These are phyloP conservation scores for Cataglyphis livida DNA, from an alignment of 2,888 invertebrate species.

Conservation along the genomic window DNA sequence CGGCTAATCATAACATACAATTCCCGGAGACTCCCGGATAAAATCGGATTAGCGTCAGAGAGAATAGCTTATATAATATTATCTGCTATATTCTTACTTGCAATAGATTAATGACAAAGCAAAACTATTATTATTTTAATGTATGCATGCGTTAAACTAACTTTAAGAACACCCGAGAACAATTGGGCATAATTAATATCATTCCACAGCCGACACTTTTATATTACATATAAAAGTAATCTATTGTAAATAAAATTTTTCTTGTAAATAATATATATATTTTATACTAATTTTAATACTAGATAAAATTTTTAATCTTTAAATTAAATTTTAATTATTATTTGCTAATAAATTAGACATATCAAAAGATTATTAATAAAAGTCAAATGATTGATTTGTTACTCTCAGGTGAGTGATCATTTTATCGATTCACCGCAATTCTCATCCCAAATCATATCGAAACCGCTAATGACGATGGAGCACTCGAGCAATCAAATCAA, in stretches of 20 bases:
- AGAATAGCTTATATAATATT: conserved; percentile 2
- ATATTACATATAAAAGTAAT: neutral
- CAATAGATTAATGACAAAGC: conserved; percentile 1
- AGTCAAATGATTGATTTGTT: neutral
- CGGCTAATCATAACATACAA: neutral
- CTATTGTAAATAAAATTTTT: conserved; percentile 7
- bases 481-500: conserved; percentile 41
- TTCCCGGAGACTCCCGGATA: neutral
- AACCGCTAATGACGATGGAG: conserved; percentile 1
- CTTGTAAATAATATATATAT: neutral
- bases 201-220: neutral
- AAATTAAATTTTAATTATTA: neutral
- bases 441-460: conserved; percentile 5
- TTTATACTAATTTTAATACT: too few species aligned
- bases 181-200: neutral
- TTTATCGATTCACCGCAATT: neutral
- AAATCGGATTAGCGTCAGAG: neutral
- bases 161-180: neutral
- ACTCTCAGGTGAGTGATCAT: neutral
- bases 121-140: conserved; percentile 15
- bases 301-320: neutral
- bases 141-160: neutral
- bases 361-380: neutral
- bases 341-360: neutral
- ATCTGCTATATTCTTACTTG: neutral